Base-by-base conservation (phyloP, 2,797 vertebrate genomes). In the Myioborus melanocephalus region DNA sequence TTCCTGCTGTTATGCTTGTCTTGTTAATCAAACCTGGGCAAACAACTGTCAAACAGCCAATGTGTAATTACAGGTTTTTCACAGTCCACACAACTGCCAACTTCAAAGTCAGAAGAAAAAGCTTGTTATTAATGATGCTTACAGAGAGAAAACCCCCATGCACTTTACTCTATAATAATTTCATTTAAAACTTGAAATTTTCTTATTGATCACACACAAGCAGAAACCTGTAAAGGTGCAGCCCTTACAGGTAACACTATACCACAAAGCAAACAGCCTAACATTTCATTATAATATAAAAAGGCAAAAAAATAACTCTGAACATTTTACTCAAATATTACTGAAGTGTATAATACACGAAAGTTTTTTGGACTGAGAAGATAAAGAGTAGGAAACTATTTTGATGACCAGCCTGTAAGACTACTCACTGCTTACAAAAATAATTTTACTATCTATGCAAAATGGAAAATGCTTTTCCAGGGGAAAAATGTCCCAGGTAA, bases 341-440 rank as follows among this genome's bases (percentile, higher is more conserved):
- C 46, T 49, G 15, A 41, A 61, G 15, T 37, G 2, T 10, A 57
- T 64, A 19, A 59, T 16, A 37, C 0, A 0, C 60, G 10, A n/a
- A 60, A 53, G 65, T 39, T 49, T 68, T 77, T 61, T 68, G n/a
- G 43, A 87, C 12, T 53, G n/a, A 47, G 68, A 83, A 88, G 27
- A 59, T 19, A 50, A 61, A 70, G 66, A 46, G 27, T 30, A 73
- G 26, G 49, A 80, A 85, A 87, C 18, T 66, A 77, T 53, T 89
- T 68, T 68, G 46, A 78, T 47, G 41, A 50, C 14, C 35, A 83
- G 70, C n/a, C 70, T n/a, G 35, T 41, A 50, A 65, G 61, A 13
- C 20, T 71, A 81, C n/a, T 22, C 35, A 80, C 57, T 72, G 71
- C 82, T 81, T 68, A 85, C 28, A 87, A 83, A 87, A 95, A 83